Evolutionary conservation across 1,140 invertebrate genomes (phyloP).

Genomic region (Procambarus virginalis): DNA sequence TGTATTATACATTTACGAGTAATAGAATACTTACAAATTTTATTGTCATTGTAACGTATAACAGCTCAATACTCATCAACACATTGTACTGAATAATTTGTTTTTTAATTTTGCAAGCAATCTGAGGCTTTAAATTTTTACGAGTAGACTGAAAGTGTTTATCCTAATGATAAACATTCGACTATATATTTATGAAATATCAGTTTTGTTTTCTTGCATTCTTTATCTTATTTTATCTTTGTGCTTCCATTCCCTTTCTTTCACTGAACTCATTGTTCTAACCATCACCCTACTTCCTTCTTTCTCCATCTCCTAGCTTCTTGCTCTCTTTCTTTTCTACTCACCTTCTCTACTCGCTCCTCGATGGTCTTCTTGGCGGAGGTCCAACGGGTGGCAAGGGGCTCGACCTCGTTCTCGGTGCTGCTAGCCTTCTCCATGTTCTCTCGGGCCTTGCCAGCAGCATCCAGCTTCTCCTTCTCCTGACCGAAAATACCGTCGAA

Average conservation of each 20-base stretch:
- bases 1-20: too few species aligned
- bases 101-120: too few species aligned
- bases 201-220: neutral
- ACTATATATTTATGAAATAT: neutral
- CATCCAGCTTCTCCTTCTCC: slow-evolving; percentile 66
- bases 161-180: too few species aligned
- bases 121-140: too few species aligned
- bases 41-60: too few species aligned
- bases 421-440: slow-evolving; percentile 67
- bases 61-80: too few species aligned
- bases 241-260: neutral
- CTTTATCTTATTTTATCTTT: neutral
- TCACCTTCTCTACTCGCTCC: slow-evolving; percentile 66
- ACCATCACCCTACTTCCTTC: neutral
- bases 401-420: slow-evolving; percentile 65
- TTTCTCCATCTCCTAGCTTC: neutral
- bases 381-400: slow-evolving; percentile 52
- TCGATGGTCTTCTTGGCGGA: slow-evolving; percentile 56
- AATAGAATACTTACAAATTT: too few species aligned
- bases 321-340: neutral
- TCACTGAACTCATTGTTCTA: neutral
- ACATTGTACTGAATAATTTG: too few species aligned
- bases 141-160: too few species aligned
- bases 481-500: slow-evolving; percentile 52
- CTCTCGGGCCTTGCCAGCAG: slow-evolving; percentile 58